phyloP scores from a whole-genome alignment of 2,888 invertebrate species.

The Amblyteles armatorius region DNA sequence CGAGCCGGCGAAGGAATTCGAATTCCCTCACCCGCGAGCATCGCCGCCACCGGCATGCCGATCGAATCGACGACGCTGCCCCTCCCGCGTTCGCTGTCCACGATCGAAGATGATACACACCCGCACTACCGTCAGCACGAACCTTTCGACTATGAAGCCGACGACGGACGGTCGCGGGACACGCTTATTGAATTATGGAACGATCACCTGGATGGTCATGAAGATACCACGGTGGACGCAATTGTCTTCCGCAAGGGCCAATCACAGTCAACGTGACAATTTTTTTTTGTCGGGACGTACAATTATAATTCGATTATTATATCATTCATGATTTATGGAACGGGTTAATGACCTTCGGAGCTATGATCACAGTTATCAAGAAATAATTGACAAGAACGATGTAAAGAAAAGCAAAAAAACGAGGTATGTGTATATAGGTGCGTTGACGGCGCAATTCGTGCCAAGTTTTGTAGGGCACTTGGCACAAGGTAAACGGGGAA shows the following conservation, averaged over 20 bases:
- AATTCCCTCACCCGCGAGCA: slow-evolving; percentile 27
- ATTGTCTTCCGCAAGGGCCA: background rate
- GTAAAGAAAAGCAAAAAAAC: slow-evolving; percentile 12
- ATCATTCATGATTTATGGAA: background rate
- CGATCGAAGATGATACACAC: slow-evolving; percentile 41
- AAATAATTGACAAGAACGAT: slow-evolving; percentile 33
- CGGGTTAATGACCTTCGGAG: slow-evolving; percentile 1
- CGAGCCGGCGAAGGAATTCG: slow-evolving; percentile 56
- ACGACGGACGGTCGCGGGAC: slow-evolving; percentile 25
- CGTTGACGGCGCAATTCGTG: slow-evolving; percentile 68
- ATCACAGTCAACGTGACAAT: background rate
- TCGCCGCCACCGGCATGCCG: slow-evolving; percentile 31
- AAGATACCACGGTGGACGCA: background rate
- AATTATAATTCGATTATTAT: background rate
- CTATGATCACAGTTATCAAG: slow-evolving; percentile 21
- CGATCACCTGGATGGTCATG: slow-evolving; percentile 41
- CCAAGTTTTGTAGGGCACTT: slow-evolving; percentile 77
- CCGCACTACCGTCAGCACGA: slow-evolving; percentile 27
- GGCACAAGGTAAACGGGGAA: slow-evolving; percentile 66
- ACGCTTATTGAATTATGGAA: slow-evolving; percentile 48
- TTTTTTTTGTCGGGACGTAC: background rate
- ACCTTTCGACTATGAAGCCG: slow-evolving; percentile 15
- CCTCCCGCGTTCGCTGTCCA: slow-evolving; percentile 16
- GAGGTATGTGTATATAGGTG: background rate
- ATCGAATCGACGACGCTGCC: slow-evolving; percentile 59